Percentiles rank a stretch among this genome's conserved stretches.
Evolutionary conservation across 2,113 vertebrate genomes (phyloP).

Genomic region (Nanorana parkeri): DNA sequence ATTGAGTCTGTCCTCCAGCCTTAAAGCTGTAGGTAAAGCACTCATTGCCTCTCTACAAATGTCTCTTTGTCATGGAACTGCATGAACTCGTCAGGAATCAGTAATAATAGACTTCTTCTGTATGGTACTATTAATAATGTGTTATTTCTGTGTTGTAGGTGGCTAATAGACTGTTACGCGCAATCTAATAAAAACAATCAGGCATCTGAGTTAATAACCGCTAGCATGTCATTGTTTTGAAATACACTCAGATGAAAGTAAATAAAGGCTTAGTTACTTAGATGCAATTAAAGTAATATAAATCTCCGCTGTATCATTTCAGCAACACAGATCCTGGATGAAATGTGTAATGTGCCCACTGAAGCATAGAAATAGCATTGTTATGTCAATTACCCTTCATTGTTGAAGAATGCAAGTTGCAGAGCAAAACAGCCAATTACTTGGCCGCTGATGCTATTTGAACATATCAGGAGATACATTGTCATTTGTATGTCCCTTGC

Average conservation of each 20-base stretch:
- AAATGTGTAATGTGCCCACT: conserved; percentile 19
- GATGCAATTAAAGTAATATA: conserved; percentile 39
- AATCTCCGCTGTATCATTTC: conserved; percentile 37
- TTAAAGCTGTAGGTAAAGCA: too few relatives aligned
- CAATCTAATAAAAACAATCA: conserved; percentile 25
- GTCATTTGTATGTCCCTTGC: neutral
- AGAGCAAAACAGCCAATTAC: conserved; percentile 29
- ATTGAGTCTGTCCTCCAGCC: too few relatives aligned
- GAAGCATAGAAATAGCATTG: conserved; percentile 40
- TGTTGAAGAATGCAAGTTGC: neutral
- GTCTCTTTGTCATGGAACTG: neutral
- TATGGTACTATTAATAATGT: conserved; percentile 34
- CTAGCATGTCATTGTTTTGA: conserved; percentile 32
- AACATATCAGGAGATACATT: too few relatives aligned
- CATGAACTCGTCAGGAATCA: neutral
- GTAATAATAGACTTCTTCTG: conserved; percentile 23
- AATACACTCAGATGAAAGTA: conserved; percentile 37
- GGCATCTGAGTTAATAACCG: conserved; percentile 17
- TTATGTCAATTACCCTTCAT: conserved; percentile 1
- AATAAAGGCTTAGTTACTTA: conserved; percentile 41
- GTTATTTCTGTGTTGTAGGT: conserved; percentile 30
- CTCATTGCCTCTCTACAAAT: neutral
- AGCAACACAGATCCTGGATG: conserved; percentile 32
- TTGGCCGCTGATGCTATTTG: too few relatives aligned
- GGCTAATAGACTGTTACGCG: conserved; percentile 35